A percentile compares a stretch with the other conserved stretches of the same genome.
phyloP scores from a whole-genome alignment of 2,113 vertebrate genomes.

The Campylorhamphus procurvoides region DNA sequence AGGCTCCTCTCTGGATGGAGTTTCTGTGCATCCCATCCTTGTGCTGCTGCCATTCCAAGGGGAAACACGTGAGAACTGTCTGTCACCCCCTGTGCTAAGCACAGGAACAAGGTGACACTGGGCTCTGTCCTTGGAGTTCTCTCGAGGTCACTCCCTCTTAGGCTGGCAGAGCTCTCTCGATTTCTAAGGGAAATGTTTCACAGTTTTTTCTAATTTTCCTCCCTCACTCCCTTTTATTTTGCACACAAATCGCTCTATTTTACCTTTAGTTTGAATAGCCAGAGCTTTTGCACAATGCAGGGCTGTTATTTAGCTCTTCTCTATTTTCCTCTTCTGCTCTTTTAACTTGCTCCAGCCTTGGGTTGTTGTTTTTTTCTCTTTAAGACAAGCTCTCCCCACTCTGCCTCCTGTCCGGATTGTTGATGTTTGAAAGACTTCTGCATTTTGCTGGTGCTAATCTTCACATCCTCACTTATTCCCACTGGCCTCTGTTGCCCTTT shows the following conservation, averaged over 20 bases:
- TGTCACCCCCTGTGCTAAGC: neutral
- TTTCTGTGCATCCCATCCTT: neutral
- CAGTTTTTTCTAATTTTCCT: neutral
- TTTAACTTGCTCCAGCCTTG: neutral
- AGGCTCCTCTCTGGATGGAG: accelerated
- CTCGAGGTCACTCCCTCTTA: neutral
- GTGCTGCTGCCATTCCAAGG: neutral
- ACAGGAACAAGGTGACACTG: neutral
- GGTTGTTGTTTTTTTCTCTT: neutral
- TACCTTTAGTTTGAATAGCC: neutral
- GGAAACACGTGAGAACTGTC: neutral
- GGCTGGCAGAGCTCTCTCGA: neutral
- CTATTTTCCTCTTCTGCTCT: neutral
- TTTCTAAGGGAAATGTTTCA: neutral
- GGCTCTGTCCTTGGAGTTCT: neutral
- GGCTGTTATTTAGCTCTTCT: neutral
- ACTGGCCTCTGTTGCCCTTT: neutral
- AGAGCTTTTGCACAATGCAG: neutral
- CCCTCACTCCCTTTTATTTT: neutral
- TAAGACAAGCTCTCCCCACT: neutral
- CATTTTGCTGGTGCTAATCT: slow-evolving; percentile 38
- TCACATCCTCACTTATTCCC: slow-evolving; percentile 41
- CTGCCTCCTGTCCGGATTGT: neutral
- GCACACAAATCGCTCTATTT: neutral
- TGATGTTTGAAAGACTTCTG: slow-evolving; percentile 23